phyloP scores from a whole-genome alignment of 2,888 invertebrate genomes.

The Acrocyrtus sp. region DNA sequence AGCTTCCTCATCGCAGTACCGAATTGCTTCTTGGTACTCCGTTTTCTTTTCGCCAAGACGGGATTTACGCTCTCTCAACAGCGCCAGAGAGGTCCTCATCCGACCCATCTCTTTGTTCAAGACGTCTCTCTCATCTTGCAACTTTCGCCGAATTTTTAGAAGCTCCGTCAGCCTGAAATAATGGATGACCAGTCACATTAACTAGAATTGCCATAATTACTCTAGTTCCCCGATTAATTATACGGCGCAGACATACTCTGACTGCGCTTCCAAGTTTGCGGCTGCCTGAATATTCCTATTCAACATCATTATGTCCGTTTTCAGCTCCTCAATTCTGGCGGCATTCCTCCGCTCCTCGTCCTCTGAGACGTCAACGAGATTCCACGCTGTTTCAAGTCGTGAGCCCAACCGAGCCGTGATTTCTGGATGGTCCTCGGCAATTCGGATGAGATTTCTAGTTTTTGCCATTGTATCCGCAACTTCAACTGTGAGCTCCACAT shows the following conservation, averaged over 20 bases:
- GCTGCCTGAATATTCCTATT: slow-evolving; percentile 55
- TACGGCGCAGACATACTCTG: no score
- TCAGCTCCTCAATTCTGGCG: slow-evolving; percentile 48
- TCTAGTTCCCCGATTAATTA: not conserved
- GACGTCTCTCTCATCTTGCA: slow-evolving; percentile 49
- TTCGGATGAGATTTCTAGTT: slow-evolving; percentile 49
- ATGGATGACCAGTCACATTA: not conserved
- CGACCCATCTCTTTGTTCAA: slow-evolving; percentile 44
- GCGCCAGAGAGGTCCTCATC: slow-evolving; percentile 43
- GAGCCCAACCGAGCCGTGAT: slow-evolving; percentile 43
- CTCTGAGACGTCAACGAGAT: slow-evolving; percentile 55
- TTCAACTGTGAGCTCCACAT: slow-evolving; percentile 54
- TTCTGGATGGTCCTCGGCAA: slow-evolving; percentile 59
- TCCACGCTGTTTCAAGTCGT: slow-evolving; percentile 56
- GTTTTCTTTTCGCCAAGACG: slow-evolving; percentile 30
- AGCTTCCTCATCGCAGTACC: slow-evolving; percentile 52
- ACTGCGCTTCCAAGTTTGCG: slow-evolving; percentile 54
- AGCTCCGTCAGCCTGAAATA: slow-evolving; percentile 56
- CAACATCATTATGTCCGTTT: slow-evolving; percentile 57
- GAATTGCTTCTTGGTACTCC: slow-evolving; percentile 48
- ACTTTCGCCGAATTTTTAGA: slow-evolving; percentile 46
- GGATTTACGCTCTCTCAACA: slow-evolving; percentile 34
- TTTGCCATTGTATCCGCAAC: slow-evolving; percentile 50
- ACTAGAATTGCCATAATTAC: not conserved
- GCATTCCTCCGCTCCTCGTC: slow-evolving; percentile 49